These are phyloP conservation scores for Cyanoderma ruficeps DNA, from an alignment of 2,113 vertebrate genomes.

Conservation along the genomic window DNA sequence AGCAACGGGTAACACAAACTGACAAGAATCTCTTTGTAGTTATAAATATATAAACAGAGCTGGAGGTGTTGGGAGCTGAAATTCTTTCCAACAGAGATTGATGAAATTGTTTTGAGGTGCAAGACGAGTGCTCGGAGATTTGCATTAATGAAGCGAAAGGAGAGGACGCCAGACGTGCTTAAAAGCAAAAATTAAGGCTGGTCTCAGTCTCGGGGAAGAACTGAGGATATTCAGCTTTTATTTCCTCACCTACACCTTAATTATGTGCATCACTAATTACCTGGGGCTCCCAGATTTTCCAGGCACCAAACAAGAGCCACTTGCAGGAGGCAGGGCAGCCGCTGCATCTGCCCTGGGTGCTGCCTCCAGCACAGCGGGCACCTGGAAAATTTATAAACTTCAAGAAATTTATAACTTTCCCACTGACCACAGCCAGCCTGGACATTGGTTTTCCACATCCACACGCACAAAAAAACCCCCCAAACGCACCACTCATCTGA, in stretches of 20 bases:
- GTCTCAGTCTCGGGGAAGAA: neutral
- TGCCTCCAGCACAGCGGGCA: neutral
- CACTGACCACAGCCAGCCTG: neutral
- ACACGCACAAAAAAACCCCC: neutral
- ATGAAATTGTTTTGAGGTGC: neutral
- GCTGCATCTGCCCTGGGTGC: neutral
- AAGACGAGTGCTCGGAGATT: neutral
- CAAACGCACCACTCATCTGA: neutral
- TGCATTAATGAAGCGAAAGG: neutral
- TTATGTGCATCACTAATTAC: neutral
- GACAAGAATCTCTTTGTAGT: neutral
- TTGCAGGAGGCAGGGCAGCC: neutral
- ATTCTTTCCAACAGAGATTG: neutral
- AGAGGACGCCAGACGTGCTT: neutral
- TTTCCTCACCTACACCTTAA: neutral
- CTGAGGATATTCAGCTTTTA: neutral
- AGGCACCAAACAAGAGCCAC: neutral
- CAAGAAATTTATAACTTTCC: no score
- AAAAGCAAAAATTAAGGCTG: neutral
- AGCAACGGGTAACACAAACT: neutral
- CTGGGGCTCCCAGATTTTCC: neutral
- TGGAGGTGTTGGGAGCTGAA: neutral
- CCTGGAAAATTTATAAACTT: accelerated
- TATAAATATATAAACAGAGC: neutral
- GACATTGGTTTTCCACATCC: neutral